Conservation (phyloP, 2,113 vertebrate species). For the Notarius lentiginosus region DNA sequence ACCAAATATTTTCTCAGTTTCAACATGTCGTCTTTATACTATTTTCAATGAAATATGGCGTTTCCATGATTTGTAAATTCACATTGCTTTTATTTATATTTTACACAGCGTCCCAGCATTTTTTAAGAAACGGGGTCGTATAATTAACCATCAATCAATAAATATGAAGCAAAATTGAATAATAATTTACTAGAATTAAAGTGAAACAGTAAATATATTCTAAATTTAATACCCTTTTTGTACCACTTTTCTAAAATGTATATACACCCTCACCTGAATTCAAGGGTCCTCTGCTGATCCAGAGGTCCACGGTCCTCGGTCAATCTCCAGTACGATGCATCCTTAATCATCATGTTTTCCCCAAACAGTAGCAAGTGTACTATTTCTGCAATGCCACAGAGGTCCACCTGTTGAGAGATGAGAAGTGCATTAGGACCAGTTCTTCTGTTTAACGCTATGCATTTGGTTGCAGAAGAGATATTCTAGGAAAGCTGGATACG, state of each 20-base stretch:
- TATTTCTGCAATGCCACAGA: conserved; percentile 81
- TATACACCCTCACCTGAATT: conserved; percentile 39
- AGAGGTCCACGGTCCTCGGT: conserved; percentile 32
- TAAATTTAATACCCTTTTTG: too few relatives aligned
- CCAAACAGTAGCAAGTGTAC: conserved; percentile 78
- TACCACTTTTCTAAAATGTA: not conserved
- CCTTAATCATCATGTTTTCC: conserved; percentile 67
- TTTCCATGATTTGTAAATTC: too few relatives aligned
- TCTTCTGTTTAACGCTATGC: not conserved
- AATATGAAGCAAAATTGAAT: not conserved
- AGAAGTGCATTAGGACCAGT: not conserved
- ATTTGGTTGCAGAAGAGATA: not conserved
- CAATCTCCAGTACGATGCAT: conserved; percentile 72
- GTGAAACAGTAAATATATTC: not conserved
- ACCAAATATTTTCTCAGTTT: too few relatives aligned
- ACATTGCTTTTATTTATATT: too few relatives aligned
- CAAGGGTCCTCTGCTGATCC: conserved; percentile 48
- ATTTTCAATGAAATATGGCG: too few relatives aligned
- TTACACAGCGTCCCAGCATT: too few relatives aligned
- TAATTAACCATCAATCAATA: not conserved
- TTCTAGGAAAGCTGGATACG: not conserved
- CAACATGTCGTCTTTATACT: too few relatives aligned
- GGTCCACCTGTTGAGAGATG: conserved; percentile 73
- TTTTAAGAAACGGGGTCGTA: not conserved
- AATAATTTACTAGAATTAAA: not conserved